A percentile compares a stretch with the other conserved stretches of the same genome.
Conservation (phyloP, 2,113 vertebrate species). For the Elaphurus davidianus region DNA sequence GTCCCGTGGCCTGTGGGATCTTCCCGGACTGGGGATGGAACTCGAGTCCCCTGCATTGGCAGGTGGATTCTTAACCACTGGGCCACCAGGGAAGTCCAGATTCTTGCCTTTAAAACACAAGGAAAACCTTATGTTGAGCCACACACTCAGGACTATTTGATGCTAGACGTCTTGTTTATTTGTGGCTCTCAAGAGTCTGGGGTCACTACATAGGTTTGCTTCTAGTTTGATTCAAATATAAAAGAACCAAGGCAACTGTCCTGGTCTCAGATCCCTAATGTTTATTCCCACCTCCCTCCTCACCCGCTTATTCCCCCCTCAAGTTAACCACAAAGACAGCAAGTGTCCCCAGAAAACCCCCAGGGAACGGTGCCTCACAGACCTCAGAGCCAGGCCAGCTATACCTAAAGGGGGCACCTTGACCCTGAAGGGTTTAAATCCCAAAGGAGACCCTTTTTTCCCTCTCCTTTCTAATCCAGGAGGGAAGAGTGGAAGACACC, state of each 20-base stretch:
- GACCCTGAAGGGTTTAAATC: background rate
- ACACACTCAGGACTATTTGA: background rate
- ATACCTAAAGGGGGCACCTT: fast-evolving
- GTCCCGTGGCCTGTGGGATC: background rate
- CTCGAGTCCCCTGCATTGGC: background rate
- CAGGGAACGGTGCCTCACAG: background rate
- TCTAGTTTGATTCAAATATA: background rate
- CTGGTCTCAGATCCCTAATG: background rate
- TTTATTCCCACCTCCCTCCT: background rate
- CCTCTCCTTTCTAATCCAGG: background rate
- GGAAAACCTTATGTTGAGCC: background rate
- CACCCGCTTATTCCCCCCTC: fast-evolving
- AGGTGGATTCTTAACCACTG: background rate
- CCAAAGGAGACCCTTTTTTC: background rate
- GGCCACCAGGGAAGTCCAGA: background rate
- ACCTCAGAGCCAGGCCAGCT: background rate
- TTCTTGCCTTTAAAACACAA: background rate
- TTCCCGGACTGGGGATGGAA: fast-evolving
- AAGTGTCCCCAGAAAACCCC: background rate
- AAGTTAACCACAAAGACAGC: background rate
- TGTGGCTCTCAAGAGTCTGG: too few species aligned
- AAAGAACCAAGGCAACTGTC: background rate
- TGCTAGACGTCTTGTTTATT: background rate
- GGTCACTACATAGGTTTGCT: too few species aligned
- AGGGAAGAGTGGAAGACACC: background rate